phyloP scores from a whole-genome alignment of 2,888 invertebrate genomes.

The Sicus ferrugineus region DNA sequence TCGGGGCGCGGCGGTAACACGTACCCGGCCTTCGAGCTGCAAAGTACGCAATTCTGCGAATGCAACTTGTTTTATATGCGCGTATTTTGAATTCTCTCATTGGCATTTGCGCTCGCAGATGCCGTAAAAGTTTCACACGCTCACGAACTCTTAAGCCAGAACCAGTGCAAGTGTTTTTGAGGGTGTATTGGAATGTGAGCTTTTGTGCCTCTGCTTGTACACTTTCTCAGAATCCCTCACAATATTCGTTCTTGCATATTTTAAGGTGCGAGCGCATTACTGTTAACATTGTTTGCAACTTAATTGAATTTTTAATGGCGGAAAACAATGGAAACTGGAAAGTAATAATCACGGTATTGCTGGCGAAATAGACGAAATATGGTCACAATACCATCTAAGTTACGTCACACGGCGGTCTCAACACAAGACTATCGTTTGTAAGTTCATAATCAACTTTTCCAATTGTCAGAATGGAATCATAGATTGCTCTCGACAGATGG shows the following conservation, averaged over 20 bases:
- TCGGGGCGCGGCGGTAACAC: not conserved
- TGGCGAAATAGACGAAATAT: too few relatives aligned
- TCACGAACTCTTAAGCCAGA: too few relatives aligned
- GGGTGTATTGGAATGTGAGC: not conserved
- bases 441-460: too few relatives aligned
- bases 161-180: not conserved
- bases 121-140: not conserved
- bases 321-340: too few relatives aligned
- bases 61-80: constrained; percentile 41
- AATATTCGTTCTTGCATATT: constrained; percentile 10
- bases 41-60: constrained; percentile 27
- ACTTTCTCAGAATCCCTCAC: not conserved
- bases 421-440: too few relatives aligned
- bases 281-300: not conserved
- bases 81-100: constrained; percentile 12
- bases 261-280: not conserved
- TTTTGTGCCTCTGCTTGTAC: not conserved
- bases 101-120: not conserved
- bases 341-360: too few relatives aligned
- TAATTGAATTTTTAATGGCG: constrained; percentile 8
- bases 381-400: too few relatives aligned
- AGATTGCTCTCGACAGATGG: too few relatives aligned
- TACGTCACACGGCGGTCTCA: too few relatives aligned
- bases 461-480: too few relatives aligned
- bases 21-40: constrained; percentile 4